Evolutionary conservation across 37 sponge, comb jelly and placozoan species (phyloP).

Genomic region (Sycon ciliatum): DNA sequence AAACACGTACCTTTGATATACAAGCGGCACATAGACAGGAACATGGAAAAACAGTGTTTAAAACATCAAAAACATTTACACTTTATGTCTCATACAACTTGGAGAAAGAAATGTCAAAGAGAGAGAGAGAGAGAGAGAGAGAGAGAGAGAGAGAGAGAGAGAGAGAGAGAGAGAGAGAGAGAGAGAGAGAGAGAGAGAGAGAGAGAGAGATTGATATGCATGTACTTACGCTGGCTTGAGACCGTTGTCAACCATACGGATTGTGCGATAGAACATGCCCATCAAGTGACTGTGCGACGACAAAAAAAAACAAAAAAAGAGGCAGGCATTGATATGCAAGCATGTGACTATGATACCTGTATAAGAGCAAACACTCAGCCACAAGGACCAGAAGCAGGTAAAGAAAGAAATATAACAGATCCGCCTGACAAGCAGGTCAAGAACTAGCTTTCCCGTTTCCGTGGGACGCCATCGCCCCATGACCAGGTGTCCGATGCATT

Average conservation of each 20-base stretch:
- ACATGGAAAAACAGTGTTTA: too few species aligned
- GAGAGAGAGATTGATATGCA: neutral
- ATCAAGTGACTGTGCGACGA: constrained; percentile 61
- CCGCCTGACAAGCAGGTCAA: neutral
- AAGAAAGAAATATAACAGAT: neutral
- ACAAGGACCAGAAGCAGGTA: too few species aligned
- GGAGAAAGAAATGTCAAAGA: neutral
- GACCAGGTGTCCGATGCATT: neutral
- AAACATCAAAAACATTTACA: neutral
- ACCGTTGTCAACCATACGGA: constrained; percentile 92
- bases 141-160: neutral
- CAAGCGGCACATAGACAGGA: too few species aligned
- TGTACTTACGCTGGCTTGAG: constrained; percentile 86
- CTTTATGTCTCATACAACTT: neutral
- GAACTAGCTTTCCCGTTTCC: neutral
- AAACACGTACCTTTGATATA: constrained; percentile 87
- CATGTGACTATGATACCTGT: too few species aligned
- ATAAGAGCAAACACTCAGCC: too few species aligned
- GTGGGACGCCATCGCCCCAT: too few species aligned
- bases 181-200: neutral
- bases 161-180: neutral
- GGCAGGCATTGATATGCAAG: neutral
- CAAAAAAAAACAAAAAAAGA: neutral
- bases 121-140: neutral
- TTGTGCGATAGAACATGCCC: constrained; percentile 94